Evolutionary conservation across 2,797 vertebrate species (phyloP), one percentile per base, ranked within the genome.

Genomic region (Morelia viridis): DNA sequence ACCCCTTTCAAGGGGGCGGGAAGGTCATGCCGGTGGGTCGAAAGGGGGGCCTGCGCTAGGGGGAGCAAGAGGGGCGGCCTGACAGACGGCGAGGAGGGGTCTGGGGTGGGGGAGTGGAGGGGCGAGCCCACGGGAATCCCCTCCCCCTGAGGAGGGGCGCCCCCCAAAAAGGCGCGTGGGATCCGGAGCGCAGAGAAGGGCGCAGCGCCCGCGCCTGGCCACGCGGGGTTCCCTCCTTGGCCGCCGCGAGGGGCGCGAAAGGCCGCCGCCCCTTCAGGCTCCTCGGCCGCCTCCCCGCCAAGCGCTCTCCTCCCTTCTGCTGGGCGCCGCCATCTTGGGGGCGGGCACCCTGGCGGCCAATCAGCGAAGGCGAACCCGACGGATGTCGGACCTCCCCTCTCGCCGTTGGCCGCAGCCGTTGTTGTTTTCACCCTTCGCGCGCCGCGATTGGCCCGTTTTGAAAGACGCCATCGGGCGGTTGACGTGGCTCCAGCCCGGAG

Each of bases 271-370:
- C n/a, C n/a, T 15, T 50, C 22, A 4, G 0, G 0, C 62, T 26
- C 35, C 26, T 9, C 83, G 4, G 10, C 1, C 7, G 22, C 15
- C 35, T 0, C 76, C 22, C n/a, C 1, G 19, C 22, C 31, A 2
- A 1, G 56, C 90, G 1, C 17, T 92, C n/a, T 0, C 62, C 57
- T 88, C 53, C 0, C 0, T 3, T 6, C 3, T 0, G 3, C 93
- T 94, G 97, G 97, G 96, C 96, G 97, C 96, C 94, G 97, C 97
- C 97, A 98, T 98, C 92, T 97, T 97, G 89, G 50, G 50, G 58
- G 61, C 56, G 1, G 60, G 65, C 91, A 0, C 86, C 65, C 6
- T 0, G 0, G 1, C 0, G 7, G 0, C 96, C 96, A 97, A 97
- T 97, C n/a, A 46, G 80, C 1, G 31, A 19, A 19, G 3, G 31